Evolutionary conservation across 2,888 invertebrate species (phyloP).

Genomic region (Belgica antarctica): DNA sequence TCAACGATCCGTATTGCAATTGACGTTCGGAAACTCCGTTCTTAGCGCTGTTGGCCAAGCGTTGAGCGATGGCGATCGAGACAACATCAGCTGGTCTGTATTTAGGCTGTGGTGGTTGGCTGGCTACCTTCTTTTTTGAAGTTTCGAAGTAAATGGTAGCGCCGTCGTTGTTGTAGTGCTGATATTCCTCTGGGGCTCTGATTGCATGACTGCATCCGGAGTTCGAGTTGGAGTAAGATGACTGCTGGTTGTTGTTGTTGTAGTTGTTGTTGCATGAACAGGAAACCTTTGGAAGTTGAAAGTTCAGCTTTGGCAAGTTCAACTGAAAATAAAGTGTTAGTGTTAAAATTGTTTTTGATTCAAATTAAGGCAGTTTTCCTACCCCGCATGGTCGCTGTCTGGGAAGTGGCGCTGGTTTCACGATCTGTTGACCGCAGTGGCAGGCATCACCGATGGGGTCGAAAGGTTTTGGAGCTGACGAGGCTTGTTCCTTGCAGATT

Average conservation of each 20-base stretch:
- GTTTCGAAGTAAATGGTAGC: constrained; percentile 28
- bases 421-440: constrained; percentile 52
- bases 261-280: neutral
- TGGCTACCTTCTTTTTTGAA: neutral
- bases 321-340: neutral
- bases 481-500: constrained; percentile 5
- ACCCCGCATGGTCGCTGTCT: constrained; percentile 14
- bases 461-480: constrained; percentile 1
- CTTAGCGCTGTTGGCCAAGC: constrained; percentile 52
- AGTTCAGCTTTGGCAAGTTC: neutral
- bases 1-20: constrained; percentile 58
- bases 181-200: constrained; percentile 16
- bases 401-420: constrained; percentile 52
- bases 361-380: no score
- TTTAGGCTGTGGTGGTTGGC: neutral
- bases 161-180: neutral
- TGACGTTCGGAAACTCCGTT: constrained; percentile 56
- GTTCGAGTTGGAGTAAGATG: neutral
- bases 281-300: neutral
- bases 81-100: constrained; percentile 56
- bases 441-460: constrained; percentile 50
- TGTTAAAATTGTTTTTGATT: neutral
- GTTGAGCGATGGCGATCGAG: constrained; percentile 55
- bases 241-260: neutral
- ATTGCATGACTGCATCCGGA: constrained; percentile 17